phyloP scores from a whole-genome alignment of 2,797 vertebrate genomes.

The Chaunax sp. region DNA sequence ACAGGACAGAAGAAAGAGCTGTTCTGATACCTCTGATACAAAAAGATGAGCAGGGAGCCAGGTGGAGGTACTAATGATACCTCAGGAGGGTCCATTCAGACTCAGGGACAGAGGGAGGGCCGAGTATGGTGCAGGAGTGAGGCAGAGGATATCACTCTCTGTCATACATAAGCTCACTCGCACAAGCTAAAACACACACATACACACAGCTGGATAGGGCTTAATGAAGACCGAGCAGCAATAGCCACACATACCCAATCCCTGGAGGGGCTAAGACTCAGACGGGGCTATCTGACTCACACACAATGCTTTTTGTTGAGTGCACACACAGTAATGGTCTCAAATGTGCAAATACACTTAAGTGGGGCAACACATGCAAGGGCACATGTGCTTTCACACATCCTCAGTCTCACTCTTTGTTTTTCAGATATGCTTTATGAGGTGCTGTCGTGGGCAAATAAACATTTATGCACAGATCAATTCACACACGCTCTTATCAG shows the following conservation, averaged over 20 bases:
- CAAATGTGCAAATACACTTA: slow-evolving; percentile 45
- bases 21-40: slow-evolving; percentile 45
- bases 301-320: slow-evolving; percentile 34
- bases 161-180: neutral
- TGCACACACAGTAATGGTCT: slow-evolving; percentile 33
- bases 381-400: slow-evolving; percentile 12
- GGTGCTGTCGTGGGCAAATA: slow-evolving; percentile 26
- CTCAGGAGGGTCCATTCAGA: slow-evolving; percentile 44
- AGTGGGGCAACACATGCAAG: slow-evolving; percentile 14
- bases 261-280: slow-evolving; percentile 31
- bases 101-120: neutral
- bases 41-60: slow-evolving; percentile 53
- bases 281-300: slow-evolving; percentile 42
- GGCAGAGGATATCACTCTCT: slow-evolving; percentile 5
- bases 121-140: slow-evolving; percentile 14
- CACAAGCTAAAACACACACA: slow-evolving; percentile 23
- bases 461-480: slow-evolving; percentile 24
- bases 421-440: slow-evolving; percentile 26
- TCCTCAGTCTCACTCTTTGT: slow-evolving; percentile 2
- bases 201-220: slow-evolving; percentile 54
- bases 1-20: slow-evolving; percentile 40
- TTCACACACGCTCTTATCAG: slow-evolving; percentile 29
- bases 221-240: slow-evolving; percentile 54
- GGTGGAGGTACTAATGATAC: slow-evolving; percentile 69
- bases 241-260: slow-evolving; percentile 36